These are phyloP conservation scores for Pandion haliaetus DNA, from an alignment of 2,113 vertebrate species.

Conservation along the genomic window DNA sequence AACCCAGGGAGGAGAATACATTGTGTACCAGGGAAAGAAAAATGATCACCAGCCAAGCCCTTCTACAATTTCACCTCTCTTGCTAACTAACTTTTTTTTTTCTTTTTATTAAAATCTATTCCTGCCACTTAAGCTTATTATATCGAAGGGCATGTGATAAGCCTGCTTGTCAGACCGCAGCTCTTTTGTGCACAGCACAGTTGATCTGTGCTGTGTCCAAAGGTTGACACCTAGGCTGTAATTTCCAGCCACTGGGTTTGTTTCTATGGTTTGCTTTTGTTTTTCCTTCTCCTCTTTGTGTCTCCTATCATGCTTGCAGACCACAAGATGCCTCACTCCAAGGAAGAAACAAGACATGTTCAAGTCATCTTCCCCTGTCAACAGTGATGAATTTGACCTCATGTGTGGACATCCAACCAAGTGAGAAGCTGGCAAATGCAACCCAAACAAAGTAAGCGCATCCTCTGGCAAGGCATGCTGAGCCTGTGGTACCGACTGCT, in stretches of 20 bases:
- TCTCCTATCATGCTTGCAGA: background rate
- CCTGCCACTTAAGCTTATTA: background rate
- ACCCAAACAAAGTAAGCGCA: fast-evolving
- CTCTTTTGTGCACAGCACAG: background rate
- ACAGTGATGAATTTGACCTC: background rate
- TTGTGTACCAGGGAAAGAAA: background rate
- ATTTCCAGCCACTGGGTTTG: background rate
- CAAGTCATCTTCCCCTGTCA: background rate
- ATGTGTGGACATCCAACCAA: too few species aligned
- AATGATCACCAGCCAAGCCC: background rate
- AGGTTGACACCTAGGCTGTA: background rate
- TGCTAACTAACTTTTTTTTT: background rate
- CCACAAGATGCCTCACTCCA: background rate
- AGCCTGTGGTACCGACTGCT: background rate
- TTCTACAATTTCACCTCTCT: background rate
- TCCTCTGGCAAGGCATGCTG: background rate
- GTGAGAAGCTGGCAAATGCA: background rate
- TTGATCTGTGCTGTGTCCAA: background rate
- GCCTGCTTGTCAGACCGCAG: background rate
- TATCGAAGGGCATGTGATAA: background rate
- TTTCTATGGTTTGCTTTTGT: background rate
- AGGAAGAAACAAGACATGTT: background rate
- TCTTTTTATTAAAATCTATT: background rate
- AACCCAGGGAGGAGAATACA: background rate
- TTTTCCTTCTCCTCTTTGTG: background rate